A percentile compares a stretch with the other conserved stretches of the same genome.
Evolutionary conservation across 2,113 vertebrate species (phyloP).

Genomic region (Gasterosteus aculeatus): DNA sequence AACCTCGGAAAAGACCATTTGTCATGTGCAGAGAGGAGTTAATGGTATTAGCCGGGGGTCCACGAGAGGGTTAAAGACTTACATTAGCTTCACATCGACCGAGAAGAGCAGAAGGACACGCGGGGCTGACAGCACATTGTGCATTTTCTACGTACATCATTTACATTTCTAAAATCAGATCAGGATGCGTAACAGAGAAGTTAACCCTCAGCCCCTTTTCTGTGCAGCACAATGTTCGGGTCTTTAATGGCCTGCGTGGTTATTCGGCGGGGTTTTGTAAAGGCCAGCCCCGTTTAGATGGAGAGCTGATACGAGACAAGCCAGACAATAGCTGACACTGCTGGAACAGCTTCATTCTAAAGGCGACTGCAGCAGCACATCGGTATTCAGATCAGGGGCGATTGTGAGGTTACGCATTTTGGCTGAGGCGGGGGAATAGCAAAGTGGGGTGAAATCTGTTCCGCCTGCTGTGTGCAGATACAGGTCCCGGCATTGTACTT

Average conservation of each 20-base stretch:
- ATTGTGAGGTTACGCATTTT: slow-evolving; percentile 45
- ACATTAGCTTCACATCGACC: slow-evolving; percentile 68
- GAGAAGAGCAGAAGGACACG: slow-evolving; percentile 5
- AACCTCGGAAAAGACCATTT: slow-evolving; percentile 50
- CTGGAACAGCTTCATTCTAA: slow-evolving; percentile 65
- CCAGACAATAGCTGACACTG: slow-evolving; percentile 62
- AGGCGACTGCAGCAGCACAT: slow-evolving; percentile 37
- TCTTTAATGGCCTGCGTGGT: slow-evolving; percentile 57
- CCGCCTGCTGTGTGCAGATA: slow-evolving; percentile 73
- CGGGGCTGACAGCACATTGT: not conserved
- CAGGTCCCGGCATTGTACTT: slow-evolving; percentile 53
- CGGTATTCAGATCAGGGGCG: slow-evolving; percentile 55
- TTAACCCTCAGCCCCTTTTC: slow-evolving; percentile 65
- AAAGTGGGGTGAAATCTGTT: slow-evolving; percentile 45
- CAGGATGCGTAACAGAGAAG: slow-evolving; percentile 50
- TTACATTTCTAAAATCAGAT: slow-evolving; percentile 70
- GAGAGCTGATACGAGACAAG: slow-evolving; percentile 58
- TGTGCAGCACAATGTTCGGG: slow-evolving; percentile 46
- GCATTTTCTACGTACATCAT: slow-evolving; percentile 38
- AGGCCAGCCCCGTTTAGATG: slow-evolving; percentile 45
- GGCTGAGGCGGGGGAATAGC: slow-evolving; percentile 50
- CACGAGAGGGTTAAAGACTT: slow-evolving; percentile 71
- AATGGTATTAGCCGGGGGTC: slow-evolving; percentile 63
- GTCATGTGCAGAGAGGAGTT: slow-evolving; percentile 54
- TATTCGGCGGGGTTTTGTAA: slow-evolving; percentile 54